Evolutionary conservation across 2,113 vertebrate species (phyloP).

Genomic region (Herpetotheres cachinnans): DNA sequence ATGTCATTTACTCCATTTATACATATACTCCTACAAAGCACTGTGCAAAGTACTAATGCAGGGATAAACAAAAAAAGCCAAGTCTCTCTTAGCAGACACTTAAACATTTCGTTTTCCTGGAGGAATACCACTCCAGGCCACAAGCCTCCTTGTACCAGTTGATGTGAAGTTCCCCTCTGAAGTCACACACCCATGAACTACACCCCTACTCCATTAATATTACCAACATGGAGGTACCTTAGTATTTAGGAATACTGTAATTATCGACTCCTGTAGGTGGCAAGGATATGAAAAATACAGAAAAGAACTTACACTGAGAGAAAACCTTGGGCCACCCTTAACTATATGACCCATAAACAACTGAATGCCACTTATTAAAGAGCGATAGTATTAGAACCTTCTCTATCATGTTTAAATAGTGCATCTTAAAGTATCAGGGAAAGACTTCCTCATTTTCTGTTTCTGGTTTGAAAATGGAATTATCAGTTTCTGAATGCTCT

Average conservation of each 20-base stretch:
- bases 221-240: not conserved
- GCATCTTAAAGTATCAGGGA: not conserved
- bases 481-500: not conserved
- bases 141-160: not conserved
- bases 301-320: not conserved
- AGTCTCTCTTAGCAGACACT: not conserved
- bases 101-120: not conserved
- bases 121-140: not conserved
- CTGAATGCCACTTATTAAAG: not conserved
- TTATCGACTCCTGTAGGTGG: not conserved
- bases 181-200: not conserved
- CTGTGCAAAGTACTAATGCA: not conserved
- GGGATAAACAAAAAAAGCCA: not conserved
- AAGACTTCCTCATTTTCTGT: not conserved
- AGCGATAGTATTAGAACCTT: not conserved
- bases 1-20: not conserved
- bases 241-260: not conserved
- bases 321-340: not conserved
- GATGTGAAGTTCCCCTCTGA: not conserved
- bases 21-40: not conserved
- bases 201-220: not conserved
- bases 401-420: not conserved
- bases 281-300: not conserved
- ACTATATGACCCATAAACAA: not conserved
- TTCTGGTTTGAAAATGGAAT: not conserved